Evolutionary conservation across 2,113 vertebrate species (phyloP).

Genomic region (Sus scrofa): DNA sequence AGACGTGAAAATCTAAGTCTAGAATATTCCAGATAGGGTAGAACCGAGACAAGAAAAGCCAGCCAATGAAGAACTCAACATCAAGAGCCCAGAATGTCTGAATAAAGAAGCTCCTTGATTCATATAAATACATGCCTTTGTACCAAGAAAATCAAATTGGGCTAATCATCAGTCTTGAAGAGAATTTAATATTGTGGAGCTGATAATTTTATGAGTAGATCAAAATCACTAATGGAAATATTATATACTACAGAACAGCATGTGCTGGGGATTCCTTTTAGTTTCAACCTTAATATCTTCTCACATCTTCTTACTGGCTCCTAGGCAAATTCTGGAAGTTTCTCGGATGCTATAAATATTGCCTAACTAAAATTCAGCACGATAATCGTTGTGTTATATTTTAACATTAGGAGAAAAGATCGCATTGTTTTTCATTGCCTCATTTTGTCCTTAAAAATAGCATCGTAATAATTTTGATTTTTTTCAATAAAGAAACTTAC

Average conservation of each 20-base stretch:
- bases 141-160: neutral
- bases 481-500: neutral
- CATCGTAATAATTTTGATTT: neutral
- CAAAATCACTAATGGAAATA: neutral
- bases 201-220: neutral
- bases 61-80: neutral
- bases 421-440: neutral
- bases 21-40: neutral
- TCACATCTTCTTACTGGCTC: neutral
- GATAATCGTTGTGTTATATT: neutral
- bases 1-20: neutral
- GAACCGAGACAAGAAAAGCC: neutral
- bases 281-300: conserved; percentile 5
- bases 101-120: neutral
- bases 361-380: neutral
- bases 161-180: neutral
- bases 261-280: neutral
- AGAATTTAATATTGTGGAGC: neutral
- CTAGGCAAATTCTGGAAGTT: neutral
- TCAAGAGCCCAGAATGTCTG: neutral
- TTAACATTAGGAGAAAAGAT: neutral
- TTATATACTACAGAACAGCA: neutral
- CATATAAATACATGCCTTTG: neutral
- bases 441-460: neutral
- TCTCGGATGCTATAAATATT: neutral